phyloP scores from a whole-genome alignment of 2,113 vertebrate genomes.

The Megaceryle maxima region DNA sequence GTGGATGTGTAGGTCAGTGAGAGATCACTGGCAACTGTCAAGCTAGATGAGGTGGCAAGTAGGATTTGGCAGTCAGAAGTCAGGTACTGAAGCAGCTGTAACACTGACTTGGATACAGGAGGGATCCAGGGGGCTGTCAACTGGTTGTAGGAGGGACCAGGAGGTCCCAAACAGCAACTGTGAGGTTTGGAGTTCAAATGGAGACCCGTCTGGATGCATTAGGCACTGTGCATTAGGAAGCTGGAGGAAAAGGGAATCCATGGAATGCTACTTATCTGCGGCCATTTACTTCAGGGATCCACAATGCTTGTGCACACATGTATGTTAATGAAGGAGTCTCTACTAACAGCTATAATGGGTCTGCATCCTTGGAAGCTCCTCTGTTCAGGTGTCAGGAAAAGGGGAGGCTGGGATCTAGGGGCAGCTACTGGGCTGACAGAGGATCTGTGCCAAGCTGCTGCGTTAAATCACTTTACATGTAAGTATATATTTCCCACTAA shows the following conservation, averaged over 20 bases:
- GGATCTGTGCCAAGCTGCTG: neutral
- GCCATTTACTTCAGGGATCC: neutral
- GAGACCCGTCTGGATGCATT: neutral
- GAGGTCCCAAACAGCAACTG: neutral
- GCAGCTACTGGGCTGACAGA: neutral
- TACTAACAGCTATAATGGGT: neutral
- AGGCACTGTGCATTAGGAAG: neutral
- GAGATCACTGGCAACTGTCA: neutral
- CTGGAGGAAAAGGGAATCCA: neutral
- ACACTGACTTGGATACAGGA: neutral
- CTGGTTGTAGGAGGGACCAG: neutral
- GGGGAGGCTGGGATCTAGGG: neutral
- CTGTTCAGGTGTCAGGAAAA: neutral
- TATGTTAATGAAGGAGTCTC: neutral
- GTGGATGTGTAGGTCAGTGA: fast-evolving
- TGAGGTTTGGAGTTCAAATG: neutral
- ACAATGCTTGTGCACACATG: fast-evolving
- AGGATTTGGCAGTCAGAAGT: neutral
- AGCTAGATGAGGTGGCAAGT: neutral
- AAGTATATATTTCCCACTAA: neutral
- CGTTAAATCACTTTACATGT: fast-evolving
- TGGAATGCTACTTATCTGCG: neutral
- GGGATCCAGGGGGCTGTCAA: no score
- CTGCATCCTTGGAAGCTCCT: neutral
- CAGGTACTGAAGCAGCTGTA: neutral